These are phyloP conservation scores for Cynopterus brachyotis DNA, from an alignment of 2,113 vertebrate species.

Conservation along the genomic window DNA sequence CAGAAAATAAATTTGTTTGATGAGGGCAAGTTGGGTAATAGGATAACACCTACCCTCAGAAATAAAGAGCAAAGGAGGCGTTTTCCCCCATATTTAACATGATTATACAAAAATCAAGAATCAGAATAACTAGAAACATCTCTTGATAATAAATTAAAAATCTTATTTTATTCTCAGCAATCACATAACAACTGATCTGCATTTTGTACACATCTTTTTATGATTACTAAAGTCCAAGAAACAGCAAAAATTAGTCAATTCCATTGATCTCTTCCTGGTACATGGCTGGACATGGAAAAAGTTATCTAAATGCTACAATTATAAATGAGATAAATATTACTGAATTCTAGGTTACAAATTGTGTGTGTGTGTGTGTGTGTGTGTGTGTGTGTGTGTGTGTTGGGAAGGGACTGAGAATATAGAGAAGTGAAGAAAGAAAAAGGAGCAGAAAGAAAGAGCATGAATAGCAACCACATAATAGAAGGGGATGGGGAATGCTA, in stretches of 20 bases:
- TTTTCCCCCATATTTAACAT: not conserved
- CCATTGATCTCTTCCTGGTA: not conserved
- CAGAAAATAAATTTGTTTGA: not conserved
- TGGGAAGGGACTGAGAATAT: not conserved
- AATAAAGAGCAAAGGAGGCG: not conserved
- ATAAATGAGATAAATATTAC: not conserved
- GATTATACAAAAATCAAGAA: not conserved
- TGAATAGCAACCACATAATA: not conserved
- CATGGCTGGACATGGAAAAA: not conserved
- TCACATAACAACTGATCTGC: not conserved
- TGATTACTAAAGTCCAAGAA: not conserved
- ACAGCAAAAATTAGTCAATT: not conserved
- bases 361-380: not conserved
- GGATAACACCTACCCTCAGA: fast-evolving
- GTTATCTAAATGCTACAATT: not conserved
- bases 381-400: fast-evolving
- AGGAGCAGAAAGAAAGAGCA: not conserved
- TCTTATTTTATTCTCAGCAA: not conserved
- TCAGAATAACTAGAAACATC: not conserved
- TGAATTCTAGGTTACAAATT: not conserved
- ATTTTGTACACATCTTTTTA: not conserved
- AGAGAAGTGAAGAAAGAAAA: not conserved
- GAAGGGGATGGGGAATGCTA: not conserved
- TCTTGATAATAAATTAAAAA: not conserved
- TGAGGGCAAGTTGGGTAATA: not conserved